These are phyloP conservation scores for Mormyrus hasselquistii DNA, from an alignment of 2,797 vertebrate genomes.

Conservation along the genomic window DNA sequence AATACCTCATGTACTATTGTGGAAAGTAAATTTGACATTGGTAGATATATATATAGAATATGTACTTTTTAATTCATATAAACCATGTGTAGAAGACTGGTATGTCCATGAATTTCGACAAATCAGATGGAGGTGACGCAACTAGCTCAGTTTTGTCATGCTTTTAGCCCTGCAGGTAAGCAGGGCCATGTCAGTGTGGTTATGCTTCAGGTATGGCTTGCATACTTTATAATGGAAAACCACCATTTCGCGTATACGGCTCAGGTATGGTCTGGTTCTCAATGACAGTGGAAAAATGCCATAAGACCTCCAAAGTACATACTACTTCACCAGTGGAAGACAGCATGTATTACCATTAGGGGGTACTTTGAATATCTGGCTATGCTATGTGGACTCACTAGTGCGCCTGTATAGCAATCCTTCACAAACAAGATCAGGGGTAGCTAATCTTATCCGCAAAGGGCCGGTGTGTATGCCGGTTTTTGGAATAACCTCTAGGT, in stretches of 20 bases:
- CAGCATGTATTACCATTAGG: not conserved
- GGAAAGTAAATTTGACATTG: not conserved
- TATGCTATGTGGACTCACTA: not conserved
- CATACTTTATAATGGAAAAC: not conserved
- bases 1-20: not conserved
- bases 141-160: not conserved
- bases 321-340: not conserved
- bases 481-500: too few relatives aligned
- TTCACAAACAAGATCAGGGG: not conserved
- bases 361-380: not conserved
- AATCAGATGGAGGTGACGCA: not conserved
- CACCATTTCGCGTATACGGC: not conserved
- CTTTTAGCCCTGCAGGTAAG: not conserved
- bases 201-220: not conserved
- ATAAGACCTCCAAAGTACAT: not conserved
- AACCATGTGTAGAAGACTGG: not conserved
- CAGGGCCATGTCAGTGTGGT: not conserved
- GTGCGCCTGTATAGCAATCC: not conserved
- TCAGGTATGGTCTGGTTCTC: not conserved
- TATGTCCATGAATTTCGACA: not conserved
- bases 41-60: not conserved
- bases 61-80: not conserved
- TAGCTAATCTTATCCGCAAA: too few relatives aligned
- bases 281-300: not conserved
- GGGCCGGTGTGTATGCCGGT: too few relatives aligned